These are phyloP conservation scores for Drosophila kuntzei DNA, from an alignment of 2,888 invertebrate genomes.

Conservation along the genomic window DNA sequence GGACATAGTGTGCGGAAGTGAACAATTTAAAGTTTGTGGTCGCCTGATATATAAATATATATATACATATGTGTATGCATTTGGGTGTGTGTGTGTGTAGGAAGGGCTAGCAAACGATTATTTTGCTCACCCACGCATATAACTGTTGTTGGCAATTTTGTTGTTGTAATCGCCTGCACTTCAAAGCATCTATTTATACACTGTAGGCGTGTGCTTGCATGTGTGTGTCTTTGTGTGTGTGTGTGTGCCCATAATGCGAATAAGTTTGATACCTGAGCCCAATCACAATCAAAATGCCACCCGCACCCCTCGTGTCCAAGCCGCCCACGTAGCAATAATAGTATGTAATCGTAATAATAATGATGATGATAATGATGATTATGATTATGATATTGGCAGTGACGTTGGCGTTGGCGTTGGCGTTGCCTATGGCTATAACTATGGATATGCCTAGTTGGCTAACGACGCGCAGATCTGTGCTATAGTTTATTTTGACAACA, in stretches of 20 bases:
- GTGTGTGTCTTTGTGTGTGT: slow-evolving; percentile 4
- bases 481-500: slow-evolving; percentile 41
- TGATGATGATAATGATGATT: slow-evolving; percentile 44
- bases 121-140: slow-evolving; percentile 60
- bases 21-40: slow-evolving; percentile 71
- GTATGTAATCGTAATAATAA: slow-evolving; percentile 57
- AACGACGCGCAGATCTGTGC: slow-evolving; percentile 35
- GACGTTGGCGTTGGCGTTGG: slow-evolving; percentile 40
- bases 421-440: slow-evolving; percentile 14
- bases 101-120: slow-evolving; percentile 48
- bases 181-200: slow-evolving; percentile 73
- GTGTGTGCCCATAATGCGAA: slow-evolving; percentile 35
- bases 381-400: slow-evolving; percentile 39
- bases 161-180: slow-evolving; percentile 59
- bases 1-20: slow-evolving; percentile 70
- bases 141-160: slow-evolving; percentile 37
- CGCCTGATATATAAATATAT: slow-evolving; percentile 19
- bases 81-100: slow-evolving; percentile 16
- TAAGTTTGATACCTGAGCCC: slow-evolving; percentile 58
- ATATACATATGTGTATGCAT: not conserved
- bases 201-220: slow-evolving; percentile 7
- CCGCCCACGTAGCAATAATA: slow-evolving; percentile 66
- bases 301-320: slow-evolving; percentile 32
- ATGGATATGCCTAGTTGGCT: slow-evolving; percentile 12
- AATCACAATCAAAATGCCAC: slow-evolving; percentile 57